Evolutionary conservation across 2,888 invertebrate species (phyloP), one percentile per base, ranked within the genome.

Genomic region (Diarsia rubi): DNA sequence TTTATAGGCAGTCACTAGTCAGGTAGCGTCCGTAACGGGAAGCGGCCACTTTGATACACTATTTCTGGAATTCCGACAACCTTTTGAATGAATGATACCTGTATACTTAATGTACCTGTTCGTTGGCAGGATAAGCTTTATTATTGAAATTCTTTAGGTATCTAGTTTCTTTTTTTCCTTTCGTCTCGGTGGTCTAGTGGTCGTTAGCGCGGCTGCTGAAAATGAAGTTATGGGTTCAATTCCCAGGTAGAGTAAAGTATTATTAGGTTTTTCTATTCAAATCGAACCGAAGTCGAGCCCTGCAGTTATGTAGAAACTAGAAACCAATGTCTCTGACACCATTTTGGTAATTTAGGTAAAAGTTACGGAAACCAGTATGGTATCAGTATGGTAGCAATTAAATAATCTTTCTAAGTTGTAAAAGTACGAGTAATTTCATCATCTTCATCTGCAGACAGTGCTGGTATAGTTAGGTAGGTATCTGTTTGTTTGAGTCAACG

Each of bases 1-100:
- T 71, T 62, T 73, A 45, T 24, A 47, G n/a, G 4, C 16, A 21
- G 31, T 42, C 81, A 81, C 81, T 16, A 21, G 31, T 42, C 81
- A 81, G 84, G 81, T 82, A 82, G 72, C 16, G 19, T 4, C 11
- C 4, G 2, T 2, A 45, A 37, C 49, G 11, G 64, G 8, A 57
- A 27, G n/a, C 47, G 70, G 57, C 42, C 60, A 54, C 37, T 54
- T 62, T 37, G 71, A 11, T 69, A 44, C 42, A 27, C 2, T 65
- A 21, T 70, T 47, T 19, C 12, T 69, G 67, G 52, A 54, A 74
- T 74, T 45, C 57, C 63, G 24, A 54, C 44, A 47, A 45, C n/a
- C 31, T 59, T 62, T 6, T 60, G 44, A 66, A 64, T 65, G 31
- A 54, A 69, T 24, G 49, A 14, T 59, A 70, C 54, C 57, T 59